Percentiles rank a stretch among this genome's conserved stretches.
phyloP scores from a whole-genome alignment of 2,797 vertebrate genomes.

The Chelmon rostratus region DNA sequence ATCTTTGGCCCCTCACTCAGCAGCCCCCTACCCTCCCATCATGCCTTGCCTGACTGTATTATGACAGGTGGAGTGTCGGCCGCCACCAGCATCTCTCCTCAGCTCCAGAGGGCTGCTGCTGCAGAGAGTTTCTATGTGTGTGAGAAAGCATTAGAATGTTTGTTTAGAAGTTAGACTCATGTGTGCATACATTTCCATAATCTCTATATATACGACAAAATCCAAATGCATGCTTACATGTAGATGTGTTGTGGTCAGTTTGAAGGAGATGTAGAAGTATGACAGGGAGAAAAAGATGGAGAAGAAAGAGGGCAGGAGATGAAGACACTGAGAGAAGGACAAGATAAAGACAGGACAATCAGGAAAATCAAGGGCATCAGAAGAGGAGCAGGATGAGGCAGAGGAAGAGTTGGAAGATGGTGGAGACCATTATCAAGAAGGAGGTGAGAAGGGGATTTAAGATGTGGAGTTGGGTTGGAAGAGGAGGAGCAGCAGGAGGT shows the following conservation, averaged over 20 bases:
- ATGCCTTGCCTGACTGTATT: conserved; percentile 80
- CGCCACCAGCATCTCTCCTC: conserved; percentile 60
- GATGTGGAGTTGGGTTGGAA: neutral
- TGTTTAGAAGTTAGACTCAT: neutral
- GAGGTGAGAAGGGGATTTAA: neutral
- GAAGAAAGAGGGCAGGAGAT: neutral
- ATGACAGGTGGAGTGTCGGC: conserved; percentile 86
- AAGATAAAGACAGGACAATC: neutral
- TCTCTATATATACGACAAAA: neutral
- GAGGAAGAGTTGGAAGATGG: neutral
- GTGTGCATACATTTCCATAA: neutral
- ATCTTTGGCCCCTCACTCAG: conserved; percentile 59
- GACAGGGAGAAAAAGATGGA: neutral
- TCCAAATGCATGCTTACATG: neutral
- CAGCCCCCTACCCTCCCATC: conserved; percentile 63
- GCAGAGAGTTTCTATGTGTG: conserved; percentile 2
- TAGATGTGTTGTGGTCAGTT: neutral
- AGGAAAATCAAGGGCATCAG: neutral
- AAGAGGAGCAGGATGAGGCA: neutral
- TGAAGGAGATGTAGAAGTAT: neutral
- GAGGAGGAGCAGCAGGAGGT: conserved; percentile 19
- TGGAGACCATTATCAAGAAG: neutral
- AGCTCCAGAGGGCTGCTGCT: conserved; percentile 55
- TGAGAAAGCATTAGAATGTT: neutral
- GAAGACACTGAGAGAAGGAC: neutral